Base-by-base conservation (phyloP, 2,888 invertebrate species). In the Acholoe squamosa region DNA sequence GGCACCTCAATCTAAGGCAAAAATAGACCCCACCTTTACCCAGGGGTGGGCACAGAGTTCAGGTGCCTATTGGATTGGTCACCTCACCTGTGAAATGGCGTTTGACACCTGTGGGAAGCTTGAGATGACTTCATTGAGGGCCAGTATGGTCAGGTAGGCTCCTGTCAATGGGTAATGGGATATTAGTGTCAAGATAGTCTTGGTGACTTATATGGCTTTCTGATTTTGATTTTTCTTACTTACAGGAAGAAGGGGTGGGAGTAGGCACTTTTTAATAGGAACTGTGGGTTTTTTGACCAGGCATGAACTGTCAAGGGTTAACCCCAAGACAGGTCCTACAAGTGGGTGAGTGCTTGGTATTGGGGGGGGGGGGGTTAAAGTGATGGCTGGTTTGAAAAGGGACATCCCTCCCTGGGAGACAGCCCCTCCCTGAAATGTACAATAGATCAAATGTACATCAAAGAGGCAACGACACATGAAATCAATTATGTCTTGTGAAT, bases 121-220 rank as follows among this genome's bases (percentile, higher is more conserved):
- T 25, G 71, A 31, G 31, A 71, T 28, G 71, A 14, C 71, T 71
- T 71, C 71, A 71, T 71, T 71, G 71, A 71, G 71, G 71, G 28
- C 25, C 25, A 71, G 22, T 61, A 61, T 61, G 61, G 61, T 3
- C 61, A n/a, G 61, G n/a, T 25, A 31, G 71, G 71, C 25, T 5
- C 28, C 25, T 14, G 34, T 80, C 43, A 80, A 80, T n/a, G n/a
- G 80, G 16, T 16, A 34, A 43, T 34, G 43, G n/a, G 80, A 80
- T 80, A 80, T 80, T 80, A 80, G 80, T 80, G 80, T 80, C 80
- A 80, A 14, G 34, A 43, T 43, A 33, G 34, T 80, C 80, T 14
- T 16, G 80, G 34, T 80, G 80, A 80, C 80, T 80, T 80, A n/a
- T 80, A 80, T 80, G 80, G 80, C 80, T 80, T 80, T 43, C 43